Conservation (phyloP, 2,113 vertebrate genomes). For the Aegotheles bennettii region DNA sequence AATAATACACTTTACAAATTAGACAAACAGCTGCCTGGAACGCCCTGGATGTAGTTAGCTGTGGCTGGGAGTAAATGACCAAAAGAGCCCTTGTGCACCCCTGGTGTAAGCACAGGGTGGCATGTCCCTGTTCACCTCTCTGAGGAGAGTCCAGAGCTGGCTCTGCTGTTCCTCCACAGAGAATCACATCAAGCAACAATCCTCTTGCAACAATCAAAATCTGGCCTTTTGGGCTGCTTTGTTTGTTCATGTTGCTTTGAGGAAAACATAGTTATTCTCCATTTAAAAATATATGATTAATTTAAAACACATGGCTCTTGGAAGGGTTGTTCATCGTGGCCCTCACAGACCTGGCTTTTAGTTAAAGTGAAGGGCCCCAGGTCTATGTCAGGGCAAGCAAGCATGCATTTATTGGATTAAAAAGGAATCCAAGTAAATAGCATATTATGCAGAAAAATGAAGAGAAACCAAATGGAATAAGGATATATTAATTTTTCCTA, state of each 20-base stretch:
- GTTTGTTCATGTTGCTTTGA: background rate
- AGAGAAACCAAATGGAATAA: background rate
- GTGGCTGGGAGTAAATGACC: background rate
- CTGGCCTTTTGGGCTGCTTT: background rate
- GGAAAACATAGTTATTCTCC: background rate
- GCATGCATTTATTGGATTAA: background rate
- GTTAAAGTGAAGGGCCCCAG: background rate
- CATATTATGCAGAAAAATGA: background rate
- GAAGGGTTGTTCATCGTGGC: background rate
- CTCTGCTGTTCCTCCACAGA: background rate
- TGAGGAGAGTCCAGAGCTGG: background rate
- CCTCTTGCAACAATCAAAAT: background rate
- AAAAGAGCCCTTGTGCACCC: background rate
- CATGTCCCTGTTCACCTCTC: background rate
- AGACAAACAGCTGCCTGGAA: background rate
- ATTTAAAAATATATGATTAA: background rate
- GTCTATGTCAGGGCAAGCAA: background rate
- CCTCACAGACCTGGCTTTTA: background rate
- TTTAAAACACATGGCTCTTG: background rate
- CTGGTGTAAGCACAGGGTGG: background rate
- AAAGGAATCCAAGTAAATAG: background rate
- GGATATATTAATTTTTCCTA: background rate
- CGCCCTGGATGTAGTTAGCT: background rate
- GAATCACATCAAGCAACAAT: fast-evolving
- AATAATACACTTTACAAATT: background rate